phyloP scores from a whole-genome alignment of 2,797 vertebrate genomes.

The Xiphophorus birchmanni region DNA sequence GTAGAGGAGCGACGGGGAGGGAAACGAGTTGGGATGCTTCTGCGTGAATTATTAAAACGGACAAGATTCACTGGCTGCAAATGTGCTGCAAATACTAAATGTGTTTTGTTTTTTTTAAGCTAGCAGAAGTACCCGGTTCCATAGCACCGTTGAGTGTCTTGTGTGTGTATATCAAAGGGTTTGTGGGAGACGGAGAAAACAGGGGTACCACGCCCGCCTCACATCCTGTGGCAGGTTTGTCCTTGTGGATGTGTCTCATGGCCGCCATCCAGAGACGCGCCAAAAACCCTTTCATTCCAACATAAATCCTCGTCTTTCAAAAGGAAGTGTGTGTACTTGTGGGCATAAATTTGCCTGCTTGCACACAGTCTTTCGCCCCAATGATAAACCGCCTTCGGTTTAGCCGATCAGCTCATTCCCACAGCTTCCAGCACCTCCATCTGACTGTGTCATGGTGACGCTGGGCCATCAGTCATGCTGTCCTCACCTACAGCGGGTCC shows the following conservation, averaged over 20 bases:
- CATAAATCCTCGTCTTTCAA: constrained; percentile 56
- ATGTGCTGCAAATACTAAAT: background rate
- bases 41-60: constrained; percentile 26
- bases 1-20: constrained; percentile 18
- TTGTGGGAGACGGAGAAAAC: constrained; percentile 65
- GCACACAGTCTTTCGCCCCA: background rate
- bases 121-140: background rate
- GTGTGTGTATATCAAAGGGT: constrained; percentile 41
- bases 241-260: constrained; percentile 58
- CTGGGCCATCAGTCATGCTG: constrained; percentile 37
- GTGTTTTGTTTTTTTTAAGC: background rate
- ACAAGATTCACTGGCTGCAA: background rate
- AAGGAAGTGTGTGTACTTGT: constrained; percentile 42
- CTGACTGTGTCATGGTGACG: constrained; percentile 41
- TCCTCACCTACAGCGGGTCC: constrained; percentile 27
- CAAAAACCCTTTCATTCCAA: constrained; percentile 44
- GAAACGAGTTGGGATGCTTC: constrained; percentile 14
- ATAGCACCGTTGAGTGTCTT: constrained; percentile 3
- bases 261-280: constrained; percentile 44
- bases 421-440: constrained; percentile 29
- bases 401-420: constrained; percentile 8
- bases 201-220: constrained; percentile 67
- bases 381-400: background rate
- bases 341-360: constrained; percentile 5
- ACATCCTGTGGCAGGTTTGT: constrained; percentile 74